phyloP scores from a whole-genome alignment of 2,797 vertebrate species.

The Cirrhinus molitorella region DNA sequence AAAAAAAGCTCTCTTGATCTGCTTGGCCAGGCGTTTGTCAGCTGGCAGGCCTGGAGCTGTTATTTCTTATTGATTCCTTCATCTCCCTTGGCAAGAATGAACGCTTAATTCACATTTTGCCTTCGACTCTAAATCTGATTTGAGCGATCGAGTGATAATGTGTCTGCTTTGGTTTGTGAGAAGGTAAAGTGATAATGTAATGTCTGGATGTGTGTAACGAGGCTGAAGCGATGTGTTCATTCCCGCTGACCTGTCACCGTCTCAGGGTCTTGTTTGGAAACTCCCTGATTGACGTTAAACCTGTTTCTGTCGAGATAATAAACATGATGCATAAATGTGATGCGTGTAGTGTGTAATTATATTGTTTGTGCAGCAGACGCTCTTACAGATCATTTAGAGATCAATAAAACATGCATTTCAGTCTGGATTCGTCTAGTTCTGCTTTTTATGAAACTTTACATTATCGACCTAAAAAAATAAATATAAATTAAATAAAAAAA shows the following conservation, averaged over 20 bases:
- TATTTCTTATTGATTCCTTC: conserved; percentile 36
- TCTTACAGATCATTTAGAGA: neutral
- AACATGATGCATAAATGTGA: neutral
- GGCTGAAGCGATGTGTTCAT: neutral
- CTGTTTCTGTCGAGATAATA: neutral
- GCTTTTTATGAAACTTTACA: neutral
- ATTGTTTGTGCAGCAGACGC: neutral
- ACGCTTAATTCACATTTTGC: conserved; percentile 40
- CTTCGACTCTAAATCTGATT: conserved; percentile 35
- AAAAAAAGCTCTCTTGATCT: neutral
- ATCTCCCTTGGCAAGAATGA: conserved; percentile 48
- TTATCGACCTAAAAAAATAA: too few species aligned
- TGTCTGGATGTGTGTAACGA: neutral
- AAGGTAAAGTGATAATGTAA: neutral
- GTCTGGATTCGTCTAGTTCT: neutral
- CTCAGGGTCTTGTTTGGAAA: neutral
- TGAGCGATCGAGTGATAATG: conserved; percentile 43
- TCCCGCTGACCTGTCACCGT: neutral
- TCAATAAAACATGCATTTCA: neutral
- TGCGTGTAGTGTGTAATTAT: conserved; percentile 12
- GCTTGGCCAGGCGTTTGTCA: neutral
- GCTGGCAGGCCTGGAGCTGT: neutral
- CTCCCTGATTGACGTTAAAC: neutral
- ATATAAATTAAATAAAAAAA: too few species aligned
- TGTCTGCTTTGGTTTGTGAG: neutral